Conservation (phyloP, 2,113 vertebrate species). For the Chloebia gouldiae region DNA sequence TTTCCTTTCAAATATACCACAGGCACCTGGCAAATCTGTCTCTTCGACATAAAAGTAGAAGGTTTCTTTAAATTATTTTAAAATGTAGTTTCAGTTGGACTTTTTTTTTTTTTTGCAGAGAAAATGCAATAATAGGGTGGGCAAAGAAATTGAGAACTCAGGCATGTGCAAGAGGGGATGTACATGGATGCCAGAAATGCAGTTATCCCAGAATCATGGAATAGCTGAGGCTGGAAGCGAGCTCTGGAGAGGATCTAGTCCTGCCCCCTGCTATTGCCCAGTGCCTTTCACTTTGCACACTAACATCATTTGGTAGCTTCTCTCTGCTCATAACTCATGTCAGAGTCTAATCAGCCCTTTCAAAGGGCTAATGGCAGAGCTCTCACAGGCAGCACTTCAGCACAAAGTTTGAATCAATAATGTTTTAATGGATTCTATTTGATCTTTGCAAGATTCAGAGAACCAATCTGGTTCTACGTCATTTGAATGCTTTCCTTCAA, state of each 20-base stretch:
- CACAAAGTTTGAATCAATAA: neutral
- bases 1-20: neutral
- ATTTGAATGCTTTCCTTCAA: neutral
- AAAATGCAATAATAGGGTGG: neutral
- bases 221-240: neutral
- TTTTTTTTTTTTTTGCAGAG: neutral
- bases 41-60: neutral
- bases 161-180: rapidly evolving
- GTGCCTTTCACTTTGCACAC: neutral
- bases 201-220: neutral
- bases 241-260: neutral
- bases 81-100: neutral
- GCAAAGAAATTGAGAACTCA: neutral
- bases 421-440: constrained; percentile 21
- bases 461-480: neutral
- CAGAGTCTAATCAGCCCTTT: neutral
- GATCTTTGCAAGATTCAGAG: neutral
- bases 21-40: neutral
- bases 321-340: neutral
- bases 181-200: neutral
- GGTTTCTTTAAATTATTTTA: neutral
- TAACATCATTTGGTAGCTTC: neutral
- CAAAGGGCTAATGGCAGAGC: neutral
- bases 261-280: neutral
- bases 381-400: neutral